Evolutionary conservation across 1,140 invertebrate genomes (phyloP), one percentile per base, ranked within the genome.

Genomic region (Adelges cooleyi): DNA sequence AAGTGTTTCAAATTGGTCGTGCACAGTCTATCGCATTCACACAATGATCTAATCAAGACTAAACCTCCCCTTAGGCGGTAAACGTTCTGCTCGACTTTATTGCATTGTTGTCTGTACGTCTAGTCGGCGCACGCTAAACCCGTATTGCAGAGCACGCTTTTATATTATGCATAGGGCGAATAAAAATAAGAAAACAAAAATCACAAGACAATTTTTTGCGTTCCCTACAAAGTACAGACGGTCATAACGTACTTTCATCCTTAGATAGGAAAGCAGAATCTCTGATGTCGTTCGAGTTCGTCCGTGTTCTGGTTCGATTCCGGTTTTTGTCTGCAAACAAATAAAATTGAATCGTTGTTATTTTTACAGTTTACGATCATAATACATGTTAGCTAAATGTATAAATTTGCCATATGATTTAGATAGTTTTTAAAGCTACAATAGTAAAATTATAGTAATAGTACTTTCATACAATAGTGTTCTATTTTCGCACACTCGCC

Each of bases 231-330:
- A n/a, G n/a, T n/a, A n/a, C n/a, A 44, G 44, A 59, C 22, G 22
- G 20, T 42, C 44, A 59, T 59, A 40, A 62, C 56, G 25, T 48
- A 62, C 56, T 48, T 62, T 62, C 56, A 6, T 62, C 42, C 25
- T 44, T 33, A 10, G 40, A 59, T 62, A 62, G 29, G n/a, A 48
- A 62, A n/a, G 56, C 56, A 0, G 56, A 48, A 25, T 62, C 56
- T 48, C 56, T 62, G 29, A 62, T 33, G 15, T 48, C 42, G 22
- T 62, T 62, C 13, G 56, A 62, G n/a, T 46, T 40, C 42, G 13
- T 20, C 46, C 38, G 54, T 44, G 42, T 59, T 42, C 54, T 59
- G 11, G 54, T 59, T 38, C 54, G 54, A n/a, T 59, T 59, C 27
- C 56, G 56, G 11, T 62, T 62, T 18, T 62, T 62, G 23, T 46